A percentile compares a stretch with the other conserved stretches of the same genome.
phyloP scores from a whole-genome alignment of 2,113 vertebrate species.

The Erythrolamprus reginae region DNA sequence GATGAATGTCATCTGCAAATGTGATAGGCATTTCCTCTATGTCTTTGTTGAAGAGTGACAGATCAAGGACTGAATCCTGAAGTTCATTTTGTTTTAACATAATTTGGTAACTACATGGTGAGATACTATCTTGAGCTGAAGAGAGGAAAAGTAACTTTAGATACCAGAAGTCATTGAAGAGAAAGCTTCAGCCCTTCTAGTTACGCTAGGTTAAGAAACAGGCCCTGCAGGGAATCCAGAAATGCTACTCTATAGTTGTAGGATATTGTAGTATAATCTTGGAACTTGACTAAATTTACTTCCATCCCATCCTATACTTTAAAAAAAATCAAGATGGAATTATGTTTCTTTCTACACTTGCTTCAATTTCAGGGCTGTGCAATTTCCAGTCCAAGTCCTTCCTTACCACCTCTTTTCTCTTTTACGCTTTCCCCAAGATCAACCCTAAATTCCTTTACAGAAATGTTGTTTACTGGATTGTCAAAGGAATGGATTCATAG shows the following conservation, averaged over 20 bases:
- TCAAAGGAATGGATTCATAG: neutral
- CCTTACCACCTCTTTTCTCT: neutral
- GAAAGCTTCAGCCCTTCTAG: neutral
- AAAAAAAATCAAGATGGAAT: neutral
- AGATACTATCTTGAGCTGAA: neutral
- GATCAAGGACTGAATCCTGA: neutral
- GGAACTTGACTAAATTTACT: neutral
- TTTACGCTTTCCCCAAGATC: neutral
- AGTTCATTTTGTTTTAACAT: neutral
- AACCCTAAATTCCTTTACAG: neutral
- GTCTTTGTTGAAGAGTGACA: neutral
- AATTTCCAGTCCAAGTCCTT: neutral
- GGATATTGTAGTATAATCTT: neutral
- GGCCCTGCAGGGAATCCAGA: neutral
- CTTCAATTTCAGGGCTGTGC: neutral
- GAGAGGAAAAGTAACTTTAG: neutral
- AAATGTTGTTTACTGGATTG: neutral
- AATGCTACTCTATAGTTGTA: neutral
- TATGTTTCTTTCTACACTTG: neutral
- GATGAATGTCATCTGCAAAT: neutral
- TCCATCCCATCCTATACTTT: neutral
- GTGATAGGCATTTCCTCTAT: neutral
- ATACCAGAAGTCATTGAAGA: neutral
- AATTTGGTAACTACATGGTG: neutral
- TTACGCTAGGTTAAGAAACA: neutral